Evolutionary conservation across 2,797 vertebrate genomes (phyloP).

Genomic region (Takifugu rubripes): DNA sequence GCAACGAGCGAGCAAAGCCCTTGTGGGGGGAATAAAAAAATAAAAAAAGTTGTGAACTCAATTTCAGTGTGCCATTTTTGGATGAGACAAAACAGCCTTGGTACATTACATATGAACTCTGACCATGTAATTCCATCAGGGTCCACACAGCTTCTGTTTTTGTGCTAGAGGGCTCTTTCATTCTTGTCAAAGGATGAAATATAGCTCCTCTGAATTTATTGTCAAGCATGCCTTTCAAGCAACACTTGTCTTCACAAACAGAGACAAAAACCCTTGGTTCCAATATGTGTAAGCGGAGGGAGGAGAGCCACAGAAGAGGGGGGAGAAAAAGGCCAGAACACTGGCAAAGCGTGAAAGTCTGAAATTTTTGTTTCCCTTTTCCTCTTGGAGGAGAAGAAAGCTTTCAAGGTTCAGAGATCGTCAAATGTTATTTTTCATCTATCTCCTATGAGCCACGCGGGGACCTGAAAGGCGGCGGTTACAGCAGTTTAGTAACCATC

Average conservation of each 20-base stretch:
- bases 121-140: conserved; percentile 35
- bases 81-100: conserved; percentile 13
- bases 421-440: conserved; percentile 71
- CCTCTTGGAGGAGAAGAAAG: conserved; percentile 55
- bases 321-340: conserved; percentile 51
- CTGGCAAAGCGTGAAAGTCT: conserved; percentile 66
- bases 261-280: conserved; percentile 52
- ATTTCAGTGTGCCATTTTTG: conserved; percentile 14
- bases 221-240: conserved; percentile 62
- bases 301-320: conserved; percentile 40
- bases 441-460: conserved; percentile 55
- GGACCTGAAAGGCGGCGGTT: conserved; percentile 67
- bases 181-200: conserved; percentile 52
- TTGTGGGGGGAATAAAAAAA: neutral
- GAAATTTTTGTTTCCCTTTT: conserved; percentile 57
- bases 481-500: conserved; percentile 73
- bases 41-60: conserved; percentile 7
- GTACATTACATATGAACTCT: conserved; percentile 23
- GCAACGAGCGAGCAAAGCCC: conserved; percentile 5
- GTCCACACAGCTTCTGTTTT: conserved; percentile 9
- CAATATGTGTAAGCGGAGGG: conserved; percentile 41
- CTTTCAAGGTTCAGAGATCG: conserved; percentile 73
- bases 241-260: conserved; percentile 50
- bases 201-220: conserved; percentile 46
- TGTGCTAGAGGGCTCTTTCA: conserved; percentile 21